These are phyloP conservation scores for Lophochroa leadbeateri DNA, from an alignment of 2,113 vertebrate genomes.

Conservation along the genomic window DNA sequence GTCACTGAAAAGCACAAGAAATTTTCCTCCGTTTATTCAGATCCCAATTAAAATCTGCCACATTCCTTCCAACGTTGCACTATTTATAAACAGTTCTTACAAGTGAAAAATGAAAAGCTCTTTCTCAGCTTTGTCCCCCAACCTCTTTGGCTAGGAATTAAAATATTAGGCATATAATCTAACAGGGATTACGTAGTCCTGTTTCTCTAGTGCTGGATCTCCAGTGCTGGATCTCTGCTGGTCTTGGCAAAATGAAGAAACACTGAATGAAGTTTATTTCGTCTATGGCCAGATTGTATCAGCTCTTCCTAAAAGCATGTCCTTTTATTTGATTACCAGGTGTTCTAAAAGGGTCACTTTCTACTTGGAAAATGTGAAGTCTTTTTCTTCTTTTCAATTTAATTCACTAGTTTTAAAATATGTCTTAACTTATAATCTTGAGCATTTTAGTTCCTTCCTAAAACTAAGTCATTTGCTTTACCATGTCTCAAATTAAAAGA, in stretches of 20 bases:
- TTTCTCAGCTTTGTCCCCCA: neutral
- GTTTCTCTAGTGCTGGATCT: neutral
- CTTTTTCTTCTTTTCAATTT: neutral
- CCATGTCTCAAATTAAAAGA: neutral
- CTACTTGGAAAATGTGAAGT: neutral
- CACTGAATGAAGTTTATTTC: neutral
- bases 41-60: neutral
- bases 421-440: neutral
- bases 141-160: neutral
- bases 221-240: neutral
- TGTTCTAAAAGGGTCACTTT: neutral
- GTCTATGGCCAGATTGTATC: neutral
- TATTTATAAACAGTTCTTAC: neutral
- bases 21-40: neutral
- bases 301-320: neutral
- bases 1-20: neutral
- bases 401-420: neutral
- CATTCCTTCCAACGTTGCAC: neutral
- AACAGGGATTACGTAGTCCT: neutral
- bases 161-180: neutral
- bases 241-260: neutral
- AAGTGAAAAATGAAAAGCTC: neutral
- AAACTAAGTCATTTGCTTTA: neutral
- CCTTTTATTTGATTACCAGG: neutral
- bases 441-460: neutral